Evolutionary conservation across 1,140 invertebrate genomes (phyloP).

Genomic region (Chionoecetes opilio): DNA sequence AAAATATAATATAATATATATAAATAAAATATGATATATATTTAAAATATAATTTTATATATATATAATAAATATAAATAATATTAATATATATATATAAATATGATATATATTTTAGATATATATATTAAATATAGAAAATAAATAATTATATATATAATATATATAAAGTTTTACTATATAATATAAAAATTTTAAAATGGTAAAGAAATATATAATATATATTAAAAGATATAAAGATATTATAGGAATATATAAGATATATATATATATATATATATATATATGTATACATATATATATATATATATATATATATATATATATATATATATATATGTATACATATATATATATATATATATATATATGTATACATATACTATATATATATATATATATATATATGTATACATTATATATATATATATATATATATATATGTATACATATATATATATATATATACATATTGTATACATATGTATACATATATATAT

Average conservation of each 20-base stretch:
- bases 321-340: constrained; percentile 8
- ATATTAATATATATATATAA: no score
- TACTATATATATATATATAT: no score
- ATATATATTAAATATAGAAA: no score
- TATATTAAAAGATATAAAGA: not conserved
- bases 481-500: constrained; percentile 11
- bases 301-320: constrained; percentile 24
- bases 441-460: not conserved
- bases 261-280: not conserved
- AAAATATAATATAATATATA: no score
- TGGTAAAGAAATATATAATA: not conserved
- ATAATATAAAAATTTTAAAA: not conserved
- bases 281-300: not conserved
- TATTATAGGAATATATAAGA: not conserved
- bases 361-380: not conserved
- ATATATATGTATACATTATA: no score
- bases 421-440: constrained; percentile 53
- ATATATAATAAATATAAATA: no score
- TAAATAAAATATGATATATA: no score
- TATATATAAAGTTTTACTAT: not conserved
- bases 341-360: constrained; percentile 25
- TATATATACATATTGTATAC: no score
- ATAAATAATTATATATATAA: not conserved
- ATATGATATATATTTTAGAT: no score
- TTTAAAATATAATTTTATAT: no score